Percentiles rank a stretch among this genome's conserved stretches.
These are phyloP conservation scores for Saimiri boliviensis DNA, from an alignment of 2,113 vertebrate genomes.

Conservation along the genomic window DNA sequence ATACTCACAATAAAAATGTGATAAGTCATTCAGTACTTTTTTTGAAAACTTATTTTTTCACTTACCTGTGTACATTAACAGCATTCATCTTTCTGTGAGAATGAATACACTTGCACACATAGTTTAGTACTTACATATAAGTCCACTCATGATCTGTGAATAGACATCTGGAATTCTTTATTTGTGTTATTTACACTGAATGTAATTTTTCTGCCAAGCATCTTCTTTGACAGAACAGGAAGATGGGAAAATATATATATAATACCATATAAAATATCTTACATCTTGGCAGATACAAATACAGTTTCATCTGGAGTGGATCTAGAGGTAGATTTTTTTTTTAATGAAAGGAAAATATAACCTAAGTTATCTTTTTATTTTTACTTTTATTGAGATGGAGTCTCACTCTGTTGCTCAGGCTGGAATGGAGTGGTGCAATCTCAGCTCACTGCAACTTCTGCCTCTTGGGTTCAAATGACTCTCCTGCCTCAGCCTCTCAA, in stretches of 20 bases:
- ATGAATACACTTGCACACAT: background rate
- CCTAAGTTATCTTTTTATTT: slow-evolving; percentile 33
- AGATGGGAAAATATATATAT: background rate
- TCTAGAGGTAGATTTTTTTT: background rate
- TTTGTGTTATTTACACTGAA: background rate
- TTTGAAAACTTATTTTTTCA: background rate
- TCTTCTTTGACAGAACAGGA: background rate
- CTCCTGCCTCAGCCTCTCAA: no score
- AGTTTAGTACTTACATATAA: background rate
- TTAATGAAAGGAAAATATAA: slow-evolving; percentile 48
- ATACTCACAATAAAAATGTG: background rate
- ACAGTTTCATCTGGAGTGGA: slow-evolving; percentile 16
- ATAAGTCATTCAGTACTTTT: background rate
- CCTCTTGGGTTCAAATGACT: no score
- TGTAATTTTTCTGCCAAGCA: background rate
- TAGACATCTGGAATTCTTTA: background rate
- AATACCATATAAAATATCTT: background rate
- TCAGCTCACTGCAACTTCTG: no score
- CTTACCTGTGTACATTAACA: background rate
- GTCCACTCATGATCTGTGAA: background rate
- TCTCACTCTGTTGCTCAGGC: no score
- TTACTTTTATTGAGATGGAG: no score
- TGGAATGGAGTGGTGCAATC: no score
- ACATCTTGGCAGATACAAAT: background rate
- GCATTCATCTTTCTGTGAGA: background rate